phyloP scores from a whole-genome alignment of 2,888 invertebrate genomes.

The Anticlea derivata region DNA sequence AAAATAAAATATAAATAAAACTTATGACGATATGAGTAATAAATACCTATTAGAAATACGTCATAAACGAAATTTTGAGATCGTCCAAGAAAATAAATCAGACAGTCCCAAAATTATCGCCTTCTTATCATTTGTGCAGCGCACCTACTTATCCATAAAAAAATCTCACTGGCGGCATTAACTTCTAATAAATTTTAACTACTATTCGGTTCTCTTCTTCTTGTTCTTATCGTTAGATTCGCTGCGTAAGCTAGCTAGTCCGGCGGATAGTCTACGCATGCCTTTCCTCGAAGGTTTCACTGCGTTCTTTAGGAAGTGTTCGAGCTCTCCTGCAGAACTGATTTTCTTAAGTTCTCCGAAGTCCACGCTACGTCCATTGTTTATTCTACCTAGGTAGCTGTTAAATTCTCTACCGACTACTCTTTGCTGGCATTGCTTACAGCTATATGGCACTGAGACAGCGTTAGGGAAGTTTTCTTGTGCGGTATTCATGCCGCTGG shows the following conservation, averaged over 20 bases:
- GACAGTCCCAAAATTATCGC: slow-evolving; percentile 70
- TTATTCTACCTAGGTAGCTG: slow-evolving; percentile 63
- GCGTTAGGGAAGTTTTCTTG: slow-evolving; percentile 85
- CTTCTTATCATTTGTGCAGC: slow-evolving; percentile 14
- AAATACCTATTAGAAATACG: slow-evolving; percentile 40
- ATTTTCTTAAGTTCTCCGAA: slow-evolving; percentile 71
- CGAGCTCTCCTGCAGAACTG: slow-evolving; percentile 63
- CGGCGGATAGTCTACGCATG: slow-evolving; percentile 60
- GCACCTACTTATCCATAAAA: slow-evolving; percentile 20
- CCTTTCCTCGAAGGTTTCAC: slow-evolving; percentile 67
- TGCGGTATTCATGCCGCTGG: slow-evolving; percentile 70
- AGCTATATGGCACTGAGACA: slow-evolving; percentile 85
- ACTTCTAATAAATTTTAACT: slow-evolving; percentile 28
- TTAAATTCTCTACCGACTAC: slow-evolving; percentile 57
- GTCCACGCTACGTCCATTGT: slow-evolving; percentile 63
- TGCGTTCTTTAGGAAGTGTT: slow-evolving; percentile 66
- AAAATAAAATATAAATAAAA: slow-evolving; percentile 39
- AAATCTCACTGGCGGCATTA: slow-evolving; percentile 36
- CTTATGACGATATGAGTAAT: slow-evolving; percentile 37
- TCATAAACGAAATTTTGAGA: slow-evolving; percentile 66
- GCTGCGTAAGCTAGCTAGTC: slow-evolving; percentile 42
- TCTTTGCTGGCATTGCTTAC: slow-evolving; percentile 78
- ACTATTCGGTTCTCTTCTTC: slow-evolving; percentile 37
- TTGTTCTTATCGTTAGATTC: slow-evolving; percentile 46
- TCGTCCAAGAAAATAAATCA: slow-evolving; percentile 75